These are phyloP conservation scores for Sycobia sp. DNA, from an alignment of 1,140 invertebrate genomes.

Conservation along the genomic window DNA sequence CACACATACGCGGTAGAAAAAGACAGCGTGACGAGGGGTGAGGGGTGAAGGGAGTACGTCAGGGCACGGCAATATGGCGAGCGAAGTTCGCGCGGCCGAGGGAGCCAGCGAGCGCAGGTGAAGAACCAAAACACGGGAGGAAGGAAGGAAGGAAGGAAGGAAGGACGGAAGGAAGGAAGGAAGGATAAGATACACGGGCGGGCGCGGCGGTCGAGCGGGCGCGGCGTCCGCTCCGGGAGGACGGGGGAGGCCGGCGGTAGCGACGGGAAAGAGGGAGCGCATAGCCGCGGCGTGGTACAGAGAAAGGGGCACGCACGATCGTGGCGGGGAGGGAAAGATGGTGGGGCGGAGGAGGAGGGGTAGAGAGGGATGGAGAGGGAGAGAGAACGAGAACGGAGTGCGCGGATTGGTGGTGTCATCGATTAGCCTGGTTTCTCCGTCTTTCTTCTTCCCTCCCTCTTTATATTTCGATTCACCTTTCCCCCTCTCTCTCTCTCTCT, in stretches of 20 bases:
- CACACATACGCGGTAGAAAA: neutral
- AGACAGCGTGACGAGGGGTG: neutral
- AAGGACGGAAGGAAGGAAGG: conserved; percentile 39
- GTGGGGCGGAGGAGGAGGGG: neutral
- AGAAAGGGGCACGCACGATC: neutral
- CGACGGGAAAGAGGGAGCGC: neutral
- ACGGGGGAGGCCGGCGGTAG: neutral
- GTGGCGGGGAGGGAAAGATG: neutral
- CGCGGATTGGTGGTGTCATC: conserved; percentile 31
- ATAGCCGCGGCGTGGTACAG: conserved; percentile 6
- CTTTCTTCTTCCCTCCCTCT: neutral
- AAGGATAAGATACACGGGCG: conserved; percentile 39
- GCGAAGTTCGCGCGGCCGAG: neutral
- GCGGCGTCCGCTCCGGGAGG: conserved; percentile 3
- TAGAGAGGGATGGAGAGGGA: conserved; percentile 1
- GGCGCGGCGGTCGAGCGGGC: conserved; percentile 12
- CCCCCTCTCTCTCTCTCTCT: neutral
- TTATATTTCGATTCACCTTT: too few relatives aligned
- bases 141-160: conserved; percentile 29
- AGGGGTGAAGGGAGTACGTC: too few relatives aligned
- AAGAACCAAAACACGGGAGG: conserved; percentile 24
- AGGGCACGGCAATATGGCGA: conserved; percentile 21
- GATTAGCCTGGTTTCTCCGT: conserved; percentile 16
- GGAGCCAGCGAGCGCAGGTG: conserved; percentile 8
- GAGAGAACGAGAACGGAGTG: conserved; percentile 9